Evolutionary conservation across 2,888 invertebrate species (phyloP), one percentile per base, ranked within the genome.

Genomic region (Chrysolina americana): DNA sequence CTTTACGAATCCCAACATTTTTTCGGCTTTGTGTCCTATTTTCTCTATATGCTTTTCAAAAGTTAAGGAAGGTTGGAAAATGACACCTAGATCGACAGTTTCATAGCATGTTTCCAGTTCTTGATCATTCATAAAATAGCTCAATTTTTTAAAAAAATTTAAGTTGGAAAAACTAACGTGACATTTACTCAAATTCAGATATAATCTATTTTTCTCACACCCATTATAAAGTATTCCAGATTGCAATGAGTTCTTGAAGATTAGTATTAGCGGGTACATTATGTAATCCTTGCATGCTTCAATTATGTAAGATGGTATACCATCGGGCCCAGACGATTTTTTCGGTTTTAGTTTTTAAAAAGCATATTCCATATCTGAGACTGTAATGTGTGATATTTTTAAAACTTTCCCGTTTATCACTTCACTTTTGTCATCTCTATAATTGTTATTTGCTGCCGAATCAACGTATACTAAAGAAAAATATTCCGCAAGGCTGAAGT

Each of bases 191-290:
- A 50, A 50, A 17, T 50, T 50, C 17, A 50, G 50, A 13, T 10
- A 15, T 44, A 44, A 44, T 44, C 15, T 44, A 44, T 44, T 44
- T 44, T 10, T 15, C 10, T 13, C 44, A 44, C 13, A 13, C 44
- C 44, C 2, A 15, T 44, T 44, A 6, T 44, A 15, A 6, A 44
- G 44, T 44, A 44, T 50, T 8, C 50, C 50, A 50, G 17, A 6
- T 50, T n/a, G 50, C 17, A 50, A 15, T 17, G 50, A 50, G 15
- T 50, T 50, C 17, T 50, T 1, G 17, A 50, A 50, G 15, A 50
- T 50, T 17, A 59, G 5, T 19, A 59, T 23, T 21, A 59, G 21
- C 23, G 59, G 59, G 23, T 59, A 59, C 21, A 59, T 19, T 59
- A 59, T 17, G 23, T 59, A 59, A 21, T 23, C 15, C 23, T 23